Evolutionary conservation across 2,888 invertebrate species (phyloP).

Genomic region (Pocota personata): DNA sequence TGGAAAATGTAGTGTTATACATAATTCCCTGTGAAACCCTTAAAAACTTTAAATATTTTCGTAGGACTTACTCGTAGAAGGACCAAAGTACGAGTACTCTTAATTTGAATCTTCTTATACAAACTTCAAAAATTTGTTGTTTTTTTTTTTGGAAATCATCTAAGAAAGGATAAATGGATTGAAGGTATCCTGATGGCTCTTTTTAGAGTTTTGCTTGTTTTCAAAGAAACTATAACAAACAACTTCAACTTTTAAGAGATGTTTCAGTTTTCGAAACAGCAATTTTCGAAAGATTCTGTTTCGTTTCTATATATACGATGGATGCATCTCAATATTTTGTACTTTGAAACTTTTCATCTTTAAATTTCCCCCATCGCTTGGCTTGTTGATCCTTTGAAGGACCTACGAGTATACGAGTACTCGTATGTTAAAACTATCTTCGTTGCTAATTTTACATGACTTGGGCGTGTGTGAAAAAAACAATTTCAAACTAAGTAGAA

Average conservation of each 20-base stretch:
- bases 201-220: neutral
- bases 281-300: neutral
- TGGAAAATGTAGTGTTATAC: neutral
- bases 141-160: neutral
- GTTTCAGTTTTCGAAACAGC: neutral
- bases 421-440: neutral
- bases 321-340: neutral
- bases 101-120: neutral
- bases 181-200: neutral
- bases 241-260: neutral
- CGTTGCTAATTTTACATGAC: neutral
- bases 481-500: neutral
- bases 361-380: neutral
- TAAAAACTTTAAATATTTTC: neutral
- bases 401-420: neutral
- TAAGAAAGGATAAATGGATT: neutral
- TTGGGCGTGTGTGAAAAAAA: neutral
- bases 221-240: neutral
- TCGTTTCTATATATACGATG: neutral
- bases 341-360: neutral
- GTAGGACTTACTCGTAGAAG: neutral
- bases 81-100: neutral
- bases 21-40: neutral
- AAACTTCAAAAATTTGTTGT: neutral
- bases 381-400: neutral